Base-by-base conservation (phyloP, 2,888 invertebrate species). In the Cordilura impudica region DNA sequence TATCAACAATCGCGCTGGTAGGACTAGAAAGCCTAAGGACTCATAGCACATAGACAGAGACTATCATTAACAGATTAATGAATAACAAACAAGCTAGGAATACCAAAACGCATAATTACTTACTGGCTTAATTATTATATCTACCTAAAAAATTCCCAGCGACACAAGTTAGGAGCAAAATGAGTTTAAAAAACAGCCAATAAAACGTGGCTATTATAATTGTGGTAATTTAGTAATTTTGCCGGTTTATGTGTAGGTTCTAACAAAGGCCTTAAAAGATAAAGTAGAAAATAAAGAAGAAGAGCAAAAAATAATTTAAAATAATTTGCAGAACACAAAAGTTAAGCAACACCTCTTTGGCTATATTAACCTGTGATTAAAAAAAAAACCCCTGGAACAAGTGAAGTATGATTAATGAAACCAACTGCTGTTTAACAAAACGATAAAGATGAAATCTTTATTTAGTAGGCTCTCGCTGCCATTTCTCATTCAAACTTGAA, bases 201-300 rank as follows among this genome's bases (percentile, higher is more conserved):
- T 61, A n/a, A 45, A 61, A 75, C 51, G 49, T 70, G 35, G 78
- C 60, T 51, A 23, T 18, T 54, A 18, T 87, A 86, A 87, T 86
- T 86, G 86, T 84, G 84, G 84, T 85, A 87, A 88, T 87, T 88
- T 85, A 88, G 86, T 83, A 85, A 86, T 87, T 87, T 83, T 83
- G 82, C 81, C 83, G 23, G 74, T 54, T 58, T 51, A 29, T 16
- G 29, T 58, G 39, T 47, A 14, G 35, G 39, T 23, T 53, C 8
- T 26, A n/a, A 12, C n/a, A 12, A 21, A 43, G n/a, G 21, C 23
- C 39, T 6, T 54, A 43, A 39, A 47, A n/a, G n/a, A n/a, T n/a
- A n/a, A n/a, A n/a, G n/a, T n/a, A n/a, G n/a, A n/a, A n/a, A 39
- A 39, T 12, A 39, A 4, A n/a, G 31, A 49, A 58, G 49, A 14